Base-by-base conservation (phyloP, 2,888 invertebrate genomes). In the Cataglyphis altisquamis region DNA sequence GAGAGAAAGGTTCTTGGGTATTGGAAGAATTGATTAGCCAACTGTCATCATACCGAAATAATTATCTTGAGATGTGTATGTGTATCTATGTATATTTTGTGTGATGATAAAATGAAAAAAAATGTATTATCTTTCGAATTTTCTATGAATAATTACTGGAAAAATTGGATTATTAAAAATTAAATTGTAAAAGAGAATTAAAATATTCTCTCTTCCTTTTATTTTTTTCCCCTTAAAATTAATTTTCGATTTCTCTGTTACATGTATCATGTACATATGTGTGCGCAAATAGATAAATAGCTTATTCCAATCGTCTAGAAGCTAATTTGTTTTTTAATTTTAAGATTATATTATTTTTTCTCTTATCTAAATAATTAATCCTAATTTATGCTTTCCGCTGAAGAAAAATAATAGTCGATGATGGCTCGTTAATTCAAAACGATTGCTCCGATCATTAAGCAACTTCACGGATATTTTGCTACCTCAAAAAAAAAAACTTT, bases 1-100 rank as follows among this genome's bases (percentile, higher is more conserved):
- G 8, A 63, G 74, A 74, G 5, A 74, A 63, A 62, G 62, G 15
- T 62, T 52, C 52, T n/a, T 52, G 52, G 8, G 3, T 32, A 21
- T 57, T 57, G 55, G 3, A 57, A 36, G 15, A 0, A 72, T 72
- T 25, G 21, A 39, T 55, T n/a, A 8, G 8, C 4, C 18, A 25
- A 39, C 0, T 72, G 15, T 18, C 32, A 15, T 48, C 18, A 21
- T 21, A 15, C 36, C 15, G 21, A 52, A 52, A 55, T 15, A 70
- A 12, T 32, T 36, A n/a, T 39, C 15, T 10, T 36, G 21, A 32
- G n/a, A 52, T 32, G 52, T 2, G 9, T 21, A 18, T 45, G 6
- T 45, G 0, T n/a, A 1, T n/a, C 52, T 52, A 1, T 52, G 18
- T n/a, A 52, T 52, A n/a, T 52, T n/a, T 6, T 48, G n/a, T 48